These are phyloP conservation scores for Martes flavigula DNA, from an alignment of 2,797 vertebrate species.

Conservation along the genomic window DNA sequence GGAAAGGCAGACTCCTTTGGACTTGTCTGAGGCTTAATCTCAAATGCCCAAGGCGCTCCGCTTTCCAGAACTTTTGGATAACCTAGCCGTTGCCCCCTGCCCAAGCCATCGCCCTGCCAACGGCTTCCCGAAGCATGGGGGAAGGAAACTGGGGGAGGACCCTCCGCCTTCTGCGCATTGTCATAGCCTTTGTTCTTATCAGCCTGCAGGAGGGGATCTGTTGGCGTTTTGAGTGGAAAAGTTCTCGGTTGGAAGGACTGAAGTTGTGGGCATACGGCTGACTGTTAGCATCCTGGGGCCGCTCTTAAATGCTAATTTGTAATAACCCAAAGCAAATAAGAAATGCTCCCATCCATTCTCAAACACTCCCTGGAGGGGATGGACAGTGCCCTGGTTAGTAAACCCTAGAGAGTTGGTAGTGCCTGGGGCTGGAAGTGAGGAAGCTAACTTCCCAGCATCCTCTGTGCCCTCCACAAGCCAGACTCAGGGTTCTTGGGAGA, in stretches of 20 bases:
- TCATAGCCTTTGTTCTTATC: background rate
- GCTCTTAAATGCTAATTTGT: background rate
- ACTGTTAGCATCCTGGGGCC: background rate
- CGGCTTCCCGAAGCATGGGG: accelerated
- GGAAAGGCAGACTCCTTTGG: background rate
- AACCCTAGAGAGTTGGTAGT: background rate
- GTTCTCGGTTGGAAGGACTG: background rate
- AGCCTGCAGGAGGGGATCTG: background rate
- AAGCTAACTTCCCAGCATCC: background rate
- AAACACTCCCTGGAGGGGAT: background rate
- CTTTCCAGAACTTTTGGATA: background rate
- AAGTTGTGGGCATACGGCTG: background rate
- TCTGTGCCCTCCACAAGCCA: background rate
- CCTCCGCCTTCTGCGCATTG: background rate
- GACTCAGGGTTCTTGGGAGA: background rate
- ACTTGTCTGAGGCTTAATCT: background rate
- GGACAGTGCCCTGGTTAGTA: background rate
- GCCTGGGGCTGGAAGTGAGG: background rate
- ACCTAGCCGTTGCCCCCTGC: no score
- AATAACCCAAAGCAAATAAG: background rate
- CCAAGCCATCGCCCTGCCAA: no score
- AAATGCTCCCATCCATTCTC: background rate
- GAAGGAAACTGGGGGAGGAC: background rate
- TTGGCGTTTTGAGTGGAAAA: background rate
- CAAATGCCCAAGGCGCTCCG: background rate